Base-by-base conservation (phyloP, 2,888 invertebrate genomes). In the Atrina japonica region DNA sequence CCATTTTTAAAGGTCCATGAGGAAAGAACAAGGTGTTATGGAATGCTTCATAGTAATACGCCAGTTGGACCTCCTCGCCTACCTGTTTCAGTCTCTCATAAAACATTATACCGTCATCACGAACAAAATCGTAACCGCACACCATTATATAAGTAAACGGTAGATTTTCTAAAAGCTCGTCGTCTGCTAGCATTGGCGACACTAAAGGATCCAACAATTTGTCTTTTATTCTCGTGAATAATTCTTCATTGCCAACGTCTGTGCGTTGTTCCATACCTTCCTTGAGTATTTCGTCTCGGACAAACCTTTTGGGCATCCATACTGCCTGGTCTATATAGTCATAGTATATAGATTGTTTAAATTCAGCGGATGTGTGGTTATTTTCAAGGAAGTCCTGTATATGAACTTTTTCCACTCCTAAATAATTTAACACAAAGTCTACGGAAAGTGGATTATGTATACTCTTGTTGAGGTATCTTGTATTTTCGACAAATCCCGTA, bases 71-170 rank as follows among this genome's bases (percentile, higher is more conserved):
- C 16, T 81, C 75, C 25, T 84, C 86, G 1, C 83, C 84, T 25
- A 74, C 75, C 30, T 73, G 77, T 65, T 81, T 70, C 43, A 90
- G 69, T 61, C 89, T 66, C 35, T 85, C 76, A 1, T 86, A 85
- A 65, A 89, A 90, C 82, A 90, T 83, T 5, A 87, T 69, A 5
- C 87, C 88, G 66, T 91, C 91, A 70, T 90, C 90, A 3, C 90
- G 70, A 1, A 90, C 83, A 21, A 89, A 81, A 71, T 91, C 91
- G 70, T 86, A 88, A 23, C 89, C 86, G 50, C 87, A 85, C 9
- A 89, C 88, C 41, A 87, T 75, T 14, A 91, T 77, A 61, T 88
- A 86, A 2, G 90, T 83, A 56, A 81, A 77, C 7, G 91, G 89
- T 47, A 88, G 69, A 16, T 76, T 83, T 6, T 59, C 53, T 35